Evolutionary conservation across 2,113 vertebrate genomes (phyloP), one percentile per base, ranked within the genome.

Genomic region (Acanthisitta chloris): DNA sequence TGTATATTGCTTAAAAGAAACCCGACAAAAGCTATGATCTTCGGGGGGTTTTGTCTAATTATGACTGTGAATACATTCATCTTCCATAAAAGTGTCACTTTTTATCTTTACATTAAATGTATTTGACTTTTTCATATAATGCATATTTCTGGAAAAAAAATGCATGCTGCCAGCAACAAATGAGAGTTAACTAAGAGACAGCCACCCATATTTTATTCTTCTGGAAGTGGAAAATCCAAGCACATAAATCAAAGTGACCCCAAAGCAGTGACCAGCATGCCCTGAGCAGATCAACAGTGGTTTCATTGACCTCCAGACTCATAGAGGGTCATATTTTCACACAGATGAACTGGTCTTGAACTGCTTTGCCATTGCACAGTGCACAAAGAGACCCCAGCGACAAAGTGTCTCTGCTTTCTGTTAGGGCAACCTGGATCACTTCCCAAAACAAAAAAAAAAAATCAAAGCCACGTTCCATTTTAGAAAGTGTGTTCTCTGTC

Each of bases 291-390:
- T 81, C 95, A 95, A 67, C 94, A 93, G 93, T 95, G 95, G 94
- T 94, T 95, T 96, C 82, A 81, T 12, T 96, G 93, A 96, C 95
- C 94, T 95, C 82, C 43, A 81, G 90, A 71, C 90, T 95, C 88
- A 74, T 78, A 74, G 52, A 88, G 85, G 92, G 93, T 97, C 95
- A 96, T 95, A 96, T 96, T 95, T 96, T 97, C 95, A 96, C 93
- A 93, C 92, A 96, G 95, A 95, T 97, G 92, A 97, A 96, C 96
- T 93, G 94, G 92, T 97, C 85, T 88, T 97, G 95, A 96, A 97
- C 96, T 94, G 93, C 90, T 87, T 71, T 94, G 90, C 94, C 82
- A 86, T 61, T 84, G 76, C 90, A 57, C 33, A 86, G 86, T 45
- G 45, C 76, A 90, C 67, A 95, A 92, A 96, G 71, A 70, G 59